Evolutionary conservation across 2,113 vertebrate species (phyloP).

Genomic region (Dromiciops gliroides): DNA sequence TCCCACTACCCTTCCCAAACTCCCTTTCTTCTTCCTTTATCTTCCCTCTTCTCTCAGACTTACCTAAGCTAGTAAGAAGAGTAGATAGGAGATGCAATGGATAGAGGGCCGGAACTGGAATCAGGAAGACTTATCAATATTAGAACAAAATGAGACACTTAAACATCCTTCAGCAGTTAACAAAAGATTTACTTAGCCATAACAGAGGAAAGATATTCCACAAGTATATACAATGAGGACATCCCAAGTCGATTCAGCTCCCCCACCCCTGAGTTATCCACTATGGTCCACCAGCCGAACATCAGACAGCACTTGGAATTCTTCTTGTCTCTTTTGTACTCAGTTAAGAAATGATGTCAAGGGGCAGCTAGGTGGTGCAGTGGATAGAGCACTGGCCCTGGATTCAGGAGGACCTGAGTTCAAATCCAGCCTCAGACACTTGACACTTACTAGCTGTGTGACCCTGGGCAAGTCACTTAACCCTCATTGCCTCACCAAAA

Average conservation of each 20-base stretch:
- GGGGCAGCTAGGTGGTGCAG: too few relatives aligned
- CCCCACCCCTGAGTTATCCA: background rate
- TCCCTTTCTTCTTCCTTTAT: background rate
- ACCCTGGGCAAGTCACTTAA: too few relatives aligned
- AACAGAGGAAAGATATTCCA: background rate
- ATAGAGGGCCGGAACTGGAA: background rate
- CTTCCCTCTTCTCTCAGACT: background rate
- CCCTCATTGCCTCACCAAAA: too few relatives aligned
- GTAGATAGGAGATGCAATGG: background rate
- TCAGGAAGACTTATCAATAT: background rate
- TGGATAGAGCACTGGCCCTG: too few relatives aligned
- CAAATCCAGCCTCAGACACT: too few relatives aligned
- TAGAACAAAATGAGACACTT: background rate
- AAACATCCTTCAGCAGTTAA: background rate
- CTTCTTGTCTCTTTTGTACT: too few relatives aligned
- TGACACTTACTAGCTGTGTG: too few relatives aligned
- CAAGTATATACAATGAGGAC: background rate
- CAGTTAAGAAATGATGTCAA: too few relatives aligned
- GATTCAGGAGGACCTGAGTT: too few relatives aligned
- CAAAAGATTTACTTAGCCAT: background rate
- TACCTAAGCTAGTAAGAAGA: background rate
- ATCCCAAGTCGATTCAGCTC: background rate
- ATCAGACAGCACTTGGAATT: too few relatives aligned
- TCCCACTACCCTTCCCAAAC: background rate
- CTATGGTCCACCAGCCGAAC: background rate